Percentiles rank a stretch among this genome's conserved stretches.
phyloP scores from a whole-genome alignment of 2,113 vertebrate species.

The Xyrauchen texanus region DNA sequence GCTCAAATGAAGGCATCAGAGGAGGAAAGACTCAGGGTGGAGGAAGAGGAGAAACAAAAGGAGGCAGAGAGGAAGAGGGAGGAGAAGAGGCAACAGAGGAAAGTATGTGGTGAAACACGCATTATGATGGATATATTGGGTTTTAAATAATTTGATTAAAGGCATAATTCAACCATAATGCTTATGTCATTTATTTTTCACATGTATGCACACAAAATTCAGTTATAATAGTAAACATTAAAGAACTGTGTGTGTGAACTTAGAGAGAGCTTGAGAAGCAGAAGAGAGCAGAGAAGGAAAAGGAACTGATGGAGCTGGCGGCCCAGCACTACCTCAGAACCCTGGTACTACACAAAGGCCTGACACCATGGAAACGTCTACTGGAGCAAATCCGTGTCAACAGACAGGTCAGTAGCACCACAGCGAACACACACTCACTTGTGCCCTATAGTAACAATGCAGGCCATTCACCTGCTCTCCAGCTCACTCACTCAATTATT shows the following conservation, averaged over 20 bases:
- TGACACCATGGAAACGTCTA: constrained; percentile 86
- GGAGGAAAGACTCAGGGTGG: constrained; percentile 77
- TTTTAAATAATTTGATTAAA: too few relatives aligned
- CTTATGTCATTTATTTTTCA: too few relatives aligned
- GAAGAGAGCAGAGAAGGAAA: constrained; percentile 73
- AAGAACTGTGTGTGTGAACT: constrained; percentile 34
- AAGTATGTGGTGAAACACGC: constrained; percentile 63
- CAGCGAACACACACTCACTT: background rate
- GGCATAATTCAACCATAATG: too few relatives aligned
- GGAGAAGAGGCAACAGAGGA: constrained; percentile 80
- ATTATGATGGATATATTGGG: too few relatives aligned
- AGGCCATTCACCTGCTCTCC: background rate
- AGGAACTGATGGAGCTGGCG: constrained; percentile 75
- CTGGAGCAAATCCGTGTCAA: constrained; percentile 72
- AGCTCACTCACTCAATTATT: constrained; percentile 10
- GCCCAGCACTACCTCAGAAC: constrained; percentile 76
- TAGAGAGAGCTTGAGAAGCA: constrained; percentile 87
- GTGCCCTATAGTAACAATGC: background rate
- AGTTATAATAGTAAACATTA: background rate
- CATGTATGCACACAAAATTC: too few relatives aligned
- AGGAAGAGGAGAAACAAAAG: constrained; percentile 80
- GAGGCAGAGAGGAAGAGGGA: constrained; percentile 76
- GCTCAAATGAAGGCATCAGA: constrained; percentile 83
- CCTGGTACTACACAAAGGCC: constrained; percentile 77
- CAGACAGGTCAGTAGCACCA: constrained; percentile 70